Evolutionary conservation across 2,888 invertebrate genomes (phyloP).

Genomic region (Notocelia uddmanniana): DNA sequence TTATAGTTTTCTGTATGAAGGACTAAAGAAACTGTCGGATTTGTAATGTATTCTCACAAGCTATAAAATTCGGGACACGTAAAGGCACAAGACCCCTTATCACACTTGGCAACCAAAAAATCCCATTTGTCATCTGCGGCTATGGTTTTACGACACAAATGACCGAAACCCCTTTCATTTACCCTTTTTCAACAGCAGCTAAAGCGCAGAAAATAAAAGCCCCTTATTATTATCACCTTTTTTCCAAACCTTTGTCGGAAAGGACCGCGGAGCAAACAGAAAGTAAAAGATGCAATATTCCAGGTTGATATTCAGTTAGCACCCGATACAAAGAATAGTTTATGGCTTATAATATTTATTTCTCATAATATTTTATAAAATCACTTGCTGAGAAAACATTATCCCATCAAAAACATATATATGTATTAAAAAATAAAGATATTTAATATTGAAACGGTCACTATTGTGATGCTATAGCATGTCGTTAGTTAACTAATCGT

Average conservation of each 20-base stretch:
- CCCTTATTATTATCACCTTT: conserved; percentile 41
- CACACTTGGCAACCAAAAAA: conserved; percentile 46
- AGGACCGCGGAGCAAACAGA: conserved; percentile 34
- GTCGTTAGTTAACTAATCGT: too few species aligned
- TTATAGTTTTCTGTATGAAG: neutral
- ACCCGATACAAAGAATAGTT: conserved; percentile 32
- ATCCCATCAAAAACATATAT: too few species aligned
- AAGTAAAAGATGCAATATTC: conserved; percentile 28
- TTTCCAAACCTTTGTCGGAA: conserved; percentile 24
- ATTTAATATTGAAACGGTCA: too few species aligned
- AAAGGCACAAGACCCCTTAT: conserved; percentile 43
- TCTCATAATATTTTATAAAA: too few species aligned
- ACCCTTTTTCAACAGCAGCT: conserved; percentile 37
- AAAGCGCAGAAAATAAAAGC: conserved; percentile 40
- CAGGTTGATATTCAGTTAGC: conserved; percentile 36
- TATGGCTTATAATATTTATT: too few species aligned
- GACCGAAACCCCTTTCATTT: conserved; percentile 45
- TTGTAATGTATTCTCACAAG: conserved; percentile 35
- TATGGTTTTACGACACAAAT: conserved; percentile 46
- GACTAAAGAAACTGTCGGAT: neutral
- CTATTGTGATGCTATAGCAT: too few species aligned
- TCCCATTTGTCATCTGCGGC: conserved; percentile 47
- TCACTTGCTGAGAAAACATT: too few species aligned
- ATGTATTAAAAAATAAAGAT: too few species aligned
- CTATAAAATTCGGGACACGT: conserved; percentile 42